phyloP scores from a whole-genome alignment of 2,888 invertebrate genomes.

The Thumatha senex region DNA sequence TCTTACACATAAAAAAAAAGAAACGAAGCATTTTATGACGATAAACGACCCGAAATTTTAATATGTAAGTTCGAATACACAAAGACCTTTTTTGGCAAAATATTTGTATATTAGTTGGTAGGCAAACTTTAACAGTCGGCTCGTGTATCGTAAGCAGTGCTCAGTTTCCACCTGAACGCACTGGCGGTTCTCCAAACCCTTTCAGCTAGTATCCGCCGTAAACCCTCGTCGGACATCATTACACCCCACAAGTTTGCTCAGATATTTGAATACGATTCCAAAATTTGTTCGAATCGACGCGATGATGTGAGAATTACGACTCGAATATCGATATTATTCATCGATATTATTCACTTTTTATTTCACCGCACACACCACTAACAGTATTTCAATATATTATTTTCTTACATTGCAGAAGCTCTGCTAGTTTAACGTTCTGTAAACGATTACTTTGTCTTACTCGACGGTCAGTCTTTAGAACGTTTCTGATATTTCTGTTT shows the following conservation, averaged over 20 bases:
- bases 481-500: too few species aligned
- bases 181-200: conserved; percentile 44
- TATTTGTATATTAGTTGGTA: background rate
- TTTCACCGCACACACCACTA: too few species aligned
- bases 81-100: background rate
- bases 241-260: conserved; percentile 14
- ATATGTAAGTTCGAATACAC: too few species aligned
- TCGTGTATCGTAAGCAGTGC: conserved; percentile 19
- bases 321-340: background rate
- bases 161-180: conserved; percentile 39
- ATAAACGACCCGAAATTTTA: too few species aligned
- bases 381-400: too few species aligned
- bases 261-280: conserved; percentile 22
- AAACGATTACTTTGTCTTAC: too few species aligned
- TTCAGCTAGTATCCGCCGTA: conserved; percentile 16
- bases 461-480: too few species aligned
- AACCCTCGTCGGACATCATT: conserved; percentile 20
- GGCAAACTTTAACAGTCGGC: conserved; percentile 8
- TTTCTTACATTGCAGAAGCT: too few species aligned
- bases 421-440: too few species aligned
- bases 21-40: too few species aligned
- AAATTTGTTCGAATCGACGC: conserved; percentile 12
- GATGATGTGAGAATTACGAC: conserved; percentile 8
- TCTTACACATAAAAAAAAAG: too few species aligned
- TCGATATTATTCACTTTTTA: too few species aligned